Base-by-base conservation (phyloP, 1,140 invertebrate species). In the Parasteatoda tepidariorum region DNA sequence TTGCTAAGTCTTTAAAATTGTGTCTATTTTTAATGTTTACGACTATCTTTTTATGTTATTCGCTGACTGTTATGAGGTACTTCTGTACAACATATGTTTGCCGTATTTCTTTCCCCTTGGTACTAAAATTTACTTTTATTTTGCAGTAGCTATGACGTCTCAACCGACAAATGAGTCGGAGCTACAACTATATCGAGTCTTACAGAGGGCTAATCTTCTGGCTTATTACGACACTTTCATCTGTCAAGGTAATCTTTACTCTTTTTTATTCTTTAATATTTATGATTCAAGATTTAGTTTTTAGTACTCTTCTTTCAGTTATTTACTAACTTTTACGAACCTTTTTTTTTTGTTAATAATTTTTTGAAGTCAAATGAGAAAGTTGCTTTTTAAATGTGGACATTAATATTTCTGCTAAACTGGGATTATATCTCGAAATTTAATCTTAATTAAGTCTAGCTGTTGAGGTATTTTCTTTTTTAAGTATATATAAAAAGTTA, bases 141-240 rank as follows among this genome's bases (percentile, higher is more conserved):
- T 93, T 92, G 15, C 92, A 96, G 95, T 96, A 90, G 94, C 96
- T 81, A 93, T 96, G 87, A 97, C 97, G 59, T 93, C 94, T 61
- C 93, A 95, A 75, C 97, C 97, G 7, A 93, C 92, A 66, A 98
- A 98, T 90, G 94, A 98, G 88, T 97, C 97, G 0, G 98, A 99
- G 90, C 91, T 98, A 66, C 97, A 99, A 90, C 91, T 99, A 54
- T 99, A 98, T 90, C 91, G 96, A 66, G 97, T 99, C 41, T 93
- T 99, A 91, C 97, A 99, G 89, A 92, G 96, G 62, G 97, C 98
- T 64, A 99, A 98, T 85, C 91, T 99, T 0, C 91, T 99, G 41
- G 93, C 94, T 57, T 99, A 99, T 89, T 99, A 97, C 89, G 97
- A 99, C 89, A 97, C 96, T 0, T 94, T 99, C 86, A 92, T 99